phyloP scores from a whole-genome alignment of 2,888 invertebrate genomes.

The Labia minor region DNA sequence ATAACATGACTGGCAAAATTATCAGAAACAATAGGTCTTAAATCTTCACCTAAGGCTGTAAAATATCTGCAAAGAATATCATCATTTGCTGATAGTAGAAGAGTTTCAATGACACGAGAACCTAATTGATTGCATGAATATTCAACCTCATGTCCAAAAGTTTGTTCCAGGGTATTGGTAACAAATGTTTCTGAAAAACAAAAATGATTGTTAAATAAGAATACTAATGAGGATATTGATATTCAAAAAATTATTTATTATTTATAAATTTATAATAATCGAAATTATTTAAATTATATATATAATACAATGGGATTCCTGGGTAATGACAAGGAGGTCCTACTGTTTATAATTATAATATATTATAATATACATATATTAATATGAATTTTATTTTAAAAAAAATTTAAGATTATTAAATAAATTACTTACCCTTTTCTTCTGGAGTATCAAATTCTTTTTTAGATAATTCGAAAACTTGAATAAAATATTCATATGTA shows the following conservation, averaged over 20 bases:
- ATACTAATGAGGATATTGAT: background rate
- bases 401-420: background rate
- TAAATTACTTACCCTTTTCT: constrained; percentile 53
- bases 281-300: no score
- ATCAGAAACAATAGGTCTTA: constrained; percentile 62
- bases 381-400: background rate
- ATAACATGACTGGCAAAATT: constrained; percentile 69
- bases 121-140: constrained; percentile 70
- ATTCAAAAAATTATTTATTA: background rate
- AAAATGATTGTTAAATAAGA: no score
- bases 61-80: constrained; percentile 52
- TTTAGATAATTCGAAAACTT: constrained; percentile 59
- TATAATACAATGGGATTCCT: no score
- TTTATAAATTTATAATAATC: constrained; percentile 2
- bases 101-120: constrained; percentile 62
- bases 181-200: constrained; percentile 50
- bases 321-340: no score
- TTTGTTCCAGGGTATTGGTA: constrained; percentile 64
- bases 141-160: constrained; percentile 56
- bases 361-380: background rate
- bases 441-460: constrained; percentile 54
- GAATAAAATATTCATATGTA: constrained; percentile 64
- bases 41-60: constrained; percentile 48
- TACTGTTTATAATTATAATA: no score
- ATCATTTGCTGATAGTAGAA: constrained; percentile 56